Evolutionary conservation across 1,140 invertebrate species (phyloP).

Genomic region (Drosophila melanica): DNA sequence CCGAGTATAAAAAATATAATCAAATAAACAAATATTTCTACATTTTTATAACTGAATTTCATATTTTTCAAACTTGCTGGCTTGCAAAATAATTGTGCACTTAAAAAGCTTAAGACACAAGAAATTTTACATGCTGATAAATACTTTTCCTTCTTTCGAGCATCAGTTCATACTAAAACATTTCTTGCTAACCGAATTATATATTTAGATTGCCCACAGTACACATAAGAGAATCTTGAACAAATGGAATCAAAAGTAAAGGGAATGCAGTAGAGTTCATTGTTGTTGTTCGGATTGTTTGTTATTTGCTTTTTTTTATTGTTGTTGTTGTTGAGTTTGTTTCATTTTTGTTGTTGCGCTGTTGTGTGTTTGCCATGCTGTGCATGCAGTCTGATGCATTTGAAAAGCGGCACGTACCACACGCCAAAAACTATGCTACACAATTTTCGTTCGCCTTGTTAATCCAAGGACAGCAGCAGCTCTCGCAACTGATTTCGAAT

Average conservation of each 20-base stretch:
- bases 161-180: no score
- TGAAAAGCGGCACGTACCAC: conserved; percentile 76
- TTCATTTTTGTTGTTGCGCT: conserved; percentile 5
- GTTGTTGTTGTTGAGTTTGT: neutral
- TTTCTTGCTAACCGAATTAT: neutral
- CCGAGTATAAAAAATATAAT: no score
- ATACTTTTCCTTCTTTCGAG: no score
- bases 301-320: conserved; percentile 7
- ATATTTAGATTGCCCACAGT: neutral
- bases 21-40: no score
- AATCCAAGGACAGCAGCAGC: conserved; percentile 20
- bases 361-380: conserved; percentile 44
- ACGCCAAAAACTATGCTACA: conserved; percentile 64
- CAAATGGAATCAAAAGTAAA: conserved; percentile 34
- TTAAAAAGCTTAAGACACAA: no score
- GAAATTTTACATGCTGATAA: no score
- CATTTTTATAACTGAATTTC: no score
- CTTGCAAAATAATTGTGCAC: no score
- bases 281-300: conserved; percentile 33
- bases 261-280: conserved; percentile 34
- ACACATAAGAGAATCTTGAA: neutral
- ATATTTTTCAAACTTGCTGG: no score
- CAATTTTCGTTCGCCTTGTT: conserved; percentile 44
- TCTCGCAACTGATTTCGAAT: conserved; percentile 48
- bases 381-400: conserved; percentile 68